These are phyloP conservation scores for Apodemia hepburni DNA, from an alignment of 2,888 invertebrate species.

Conservation along the genomic window DNA sequence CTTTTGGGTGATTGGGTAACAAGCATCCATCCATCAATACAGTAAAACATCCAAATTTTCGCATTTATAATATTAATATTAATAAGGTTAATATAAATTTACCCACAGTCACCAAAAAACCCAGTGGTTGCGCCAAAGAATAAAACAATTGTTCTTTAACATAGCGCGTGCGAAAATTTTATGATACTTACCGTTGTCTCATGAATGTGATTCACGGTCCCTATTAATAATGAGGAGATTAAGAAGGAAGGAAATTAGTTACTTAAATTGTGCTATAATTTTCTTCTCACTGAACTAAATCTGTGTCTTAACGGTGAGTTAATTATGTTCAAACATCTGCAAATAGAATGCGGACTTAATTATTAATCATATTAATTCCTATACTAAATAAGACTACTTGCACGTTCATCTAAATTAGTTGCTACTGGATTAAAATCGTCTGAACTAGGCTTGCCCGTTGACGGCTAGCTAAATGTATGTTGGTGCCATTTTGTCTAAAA, in stretches of 20 bases:
- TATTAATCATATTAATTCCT: conserved; percentile 7
- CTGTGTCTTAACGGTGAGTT: neutral
- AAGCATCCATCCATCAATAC: too few species aligned
- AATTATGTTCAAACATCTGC: neutral
- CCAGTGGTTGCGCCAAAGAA: neutral
- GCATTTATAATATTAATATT: too few species aligned
- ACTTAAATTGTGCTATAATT: conserved; percentile 4
- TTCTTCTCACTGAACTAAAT: neutral
- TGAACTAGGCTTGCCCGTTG: neutral
- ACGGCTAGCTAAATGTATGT: conserved; percentile 7
- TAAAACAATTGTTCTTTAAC: neutral
- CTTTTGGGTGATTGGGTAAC: too few species aligned
- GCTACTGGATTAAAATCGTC: conserved; percentile 7
- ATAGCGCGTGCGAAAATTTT: too few species aligned
- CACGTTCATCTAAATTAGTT: neutral
- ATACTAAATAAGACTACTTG: neutral
- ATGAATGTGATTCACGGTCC: too few species aligned
- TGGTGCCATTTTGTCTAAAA: conserved; percentile 22
- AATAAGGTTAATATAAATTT: neutral
- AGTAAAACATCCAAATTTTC: too few species aligned
- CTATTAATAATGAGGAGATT: neutral
- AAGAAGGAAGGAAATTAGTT: neutral
- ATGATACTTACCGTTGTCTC: neutral
- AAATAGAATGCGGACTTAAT: conserved; percentile 2
- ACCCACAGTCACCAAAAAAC: neutral